Evolutionary conservation across 2,797 vertebrate species (phyloP).

Genomic region (Poeciliopsis turneri): DNA sequence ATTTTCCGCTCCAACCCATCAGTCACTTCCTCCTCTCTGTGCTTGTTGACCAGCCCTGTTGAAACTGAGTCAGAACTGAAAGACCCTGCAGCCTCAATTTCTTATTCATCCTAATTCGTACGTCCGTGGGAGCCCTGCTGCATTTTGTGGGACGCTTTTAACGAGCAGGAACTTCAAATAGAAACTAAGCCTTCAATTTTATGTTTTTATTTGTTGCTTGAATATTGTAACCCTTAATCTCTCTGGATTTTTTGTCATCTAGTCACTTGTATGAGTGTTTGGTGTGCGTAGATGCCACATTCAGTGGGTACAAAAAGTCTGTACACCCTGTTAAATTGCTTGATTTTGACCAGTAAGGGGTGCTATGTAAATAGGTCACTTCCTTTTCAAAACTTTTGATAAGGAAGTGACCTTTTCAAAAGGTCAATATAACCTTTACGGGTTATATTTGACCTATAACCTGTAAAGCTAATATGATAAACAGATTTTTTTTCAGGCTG

Average conservation of each 20-base stretch:
- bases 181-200: slow-evolving; percentile 9
- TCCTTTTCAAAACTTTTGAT: background rate
- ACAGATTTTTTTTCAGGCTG: background rate
- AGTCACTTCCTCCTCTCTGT: slow-evolving; percentile 10
- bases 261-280: background rate
- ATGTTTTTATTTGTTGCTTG: background rate
- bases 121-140: slow-evolving; percentile 1
- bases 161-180: slow-evolving; percentile 3
- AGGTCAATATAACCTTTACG: too few relatives aligned
- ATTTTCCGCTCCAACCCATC: background rate
- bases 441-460: background rate
- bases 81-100: background rate
- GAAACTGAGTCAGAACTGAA: slow-evolving; percentile 11
- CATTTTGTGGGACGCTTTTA: slow-evolving; percentile 12
- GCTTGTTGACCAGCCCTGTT: slow-evolving; percentile 12
- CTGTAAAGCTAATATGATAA: background rate
- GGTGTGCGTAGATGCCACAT: background rate
- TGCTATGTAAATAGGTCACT: background rate
- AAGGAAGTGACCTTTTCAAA: too few relatives aligned
- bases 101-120: background rate
- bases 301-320: background rate
- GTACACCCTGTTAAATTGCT: background rate
- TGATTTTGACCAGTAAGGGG: background rate
- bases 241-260: background rate
- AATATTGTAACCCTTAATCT: background rate